Evolutionary conservation across 2,888 invertebrate species (phyloP).

Genomic region (Apamea crenata): DNA sequence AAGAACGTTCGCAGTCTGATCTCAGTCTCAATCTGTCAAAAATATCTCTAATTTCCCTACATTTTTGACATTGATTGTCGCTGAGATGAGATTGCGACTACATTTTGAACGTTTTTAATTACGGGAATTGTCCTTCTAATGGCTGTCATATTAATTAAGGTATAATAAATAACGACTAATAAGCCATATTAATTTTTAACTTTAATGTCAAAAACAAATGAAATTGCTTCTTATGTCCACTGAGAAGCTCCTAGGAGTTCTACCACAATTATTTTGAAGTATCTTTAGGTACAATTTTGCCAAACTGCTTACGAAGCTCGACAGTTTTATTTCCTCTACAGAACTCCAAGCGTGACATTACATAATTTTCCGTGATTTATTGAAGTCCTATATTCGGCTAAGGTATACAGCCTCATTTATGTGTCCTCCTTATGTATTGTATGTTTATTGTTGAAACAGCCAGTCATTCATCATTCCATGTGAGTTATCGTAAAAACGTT

Average conservation of each 20-base stretch:
- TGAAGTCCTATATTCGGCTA: neutral
- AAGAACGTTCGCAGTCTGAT: no score
- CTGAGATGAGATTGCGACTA: no score
- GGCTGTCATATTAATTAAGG: neutral
- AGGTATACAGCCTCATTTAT: conserved; percentile 6
- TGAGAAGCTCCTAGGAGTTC: neutral
- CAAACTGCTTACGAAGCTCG: neutral
- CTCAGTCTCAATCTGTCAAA: no score
- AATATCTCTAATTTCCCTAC: no score
- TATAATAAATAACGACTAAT: neutral
- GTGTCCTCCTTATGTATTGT: conserved; percentile 5
- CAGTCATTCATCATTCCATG: conserved; percentile 46
- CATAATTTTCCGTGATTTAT: conserved; percentile 48
- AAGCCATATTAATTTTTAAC: neutral
- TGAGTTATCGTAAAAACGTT: conserved; percentile 45
- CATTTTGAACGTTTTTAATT: no score
- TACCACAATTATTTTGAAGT: neutral
- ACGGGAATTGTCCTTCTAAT: no score
- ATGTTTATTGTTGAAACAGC: conserved; percentile 30
- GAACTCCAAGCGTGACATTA: conserved; percentile 13
- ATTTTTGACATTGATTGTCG: no score
- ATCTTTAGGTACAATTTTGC: neutral
- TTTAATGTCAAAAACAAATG: neutral
- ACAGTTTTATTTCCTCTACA: neutral
- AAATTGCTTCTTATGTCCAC: neutral